These are phyloP conservation scores for Drosophila burlai DNA, from an alignment of 1,140 invertebrate species.

Conservation along the genomic window DNA sequence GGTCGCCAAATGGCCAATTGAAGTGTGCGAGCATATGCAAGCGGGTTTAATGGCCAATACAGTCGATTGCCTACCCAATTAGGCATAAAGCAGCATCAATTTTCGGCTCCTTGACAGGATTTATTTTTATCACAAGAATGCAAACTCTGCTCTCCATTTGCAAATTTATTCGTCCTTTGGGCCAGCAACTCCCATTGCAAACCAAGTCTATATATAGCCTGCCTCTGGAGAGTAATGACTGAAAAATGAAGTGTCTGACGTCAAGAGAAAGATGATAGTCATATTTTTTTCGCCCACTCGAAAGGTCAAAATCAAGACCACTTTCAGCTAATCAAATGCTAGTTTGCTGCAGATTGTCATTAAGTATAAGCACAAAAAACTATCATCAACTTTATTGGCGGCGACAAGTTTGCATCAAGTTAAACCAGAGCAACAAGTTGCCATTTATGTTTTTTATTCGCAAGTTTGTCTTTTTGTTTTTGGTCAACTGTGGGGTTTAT, in stretches of 20 bases:
- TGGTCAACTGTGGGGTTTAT: conserved; percentile 50
- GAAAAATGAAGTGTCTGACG: conserved; percentile 29
- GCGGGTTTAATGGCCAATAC: neutral
- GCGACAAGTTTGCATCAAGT: conserved; percentile 9
- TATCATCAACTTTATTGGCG: conserved; percentile 23
- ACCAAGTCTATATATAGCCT: conserved; percentile 22
- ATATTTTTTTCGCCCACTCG: conserved; percentile 3
- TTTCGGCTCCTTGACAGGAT: conserved; percentile 8
- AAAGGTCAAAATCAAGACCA: conserved; percentile 34
- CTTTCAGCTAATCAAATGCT: conserved; percentile 37
- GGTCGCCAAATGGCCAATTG: conserved; percentile 9
- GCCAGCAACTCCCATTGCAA: conserved; percentile 20
- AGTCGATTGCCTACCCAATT: conserved; percentile 12
- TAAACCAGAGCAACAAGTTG: conserved; percentile 65
- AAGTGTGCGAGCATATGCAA: neutral
- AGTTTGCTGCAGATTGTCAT: conserved; percentile 21
- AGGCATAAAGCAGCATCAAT: conserved; percentile 20
- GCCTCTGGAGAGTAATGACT: conserved; percentile 8
- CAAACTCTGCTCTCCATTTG: conserved; percentile 34
- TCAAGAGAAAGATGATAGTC: conserved; percentile 33
- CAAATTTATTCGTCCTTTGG: conserved; percentile 40
- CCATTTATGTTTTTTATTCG: conserved; percentile 50
- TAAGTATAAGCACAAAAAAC: conserved; percentile 36
- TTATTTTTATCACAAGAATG: conserved; percentile 28
- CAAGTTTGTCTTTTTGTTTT: conserved; percentile 19